phyloP scores from a whole-genome alignment of 2,888 invertebrate genomes.

The Cordilura impudica region DNA sequence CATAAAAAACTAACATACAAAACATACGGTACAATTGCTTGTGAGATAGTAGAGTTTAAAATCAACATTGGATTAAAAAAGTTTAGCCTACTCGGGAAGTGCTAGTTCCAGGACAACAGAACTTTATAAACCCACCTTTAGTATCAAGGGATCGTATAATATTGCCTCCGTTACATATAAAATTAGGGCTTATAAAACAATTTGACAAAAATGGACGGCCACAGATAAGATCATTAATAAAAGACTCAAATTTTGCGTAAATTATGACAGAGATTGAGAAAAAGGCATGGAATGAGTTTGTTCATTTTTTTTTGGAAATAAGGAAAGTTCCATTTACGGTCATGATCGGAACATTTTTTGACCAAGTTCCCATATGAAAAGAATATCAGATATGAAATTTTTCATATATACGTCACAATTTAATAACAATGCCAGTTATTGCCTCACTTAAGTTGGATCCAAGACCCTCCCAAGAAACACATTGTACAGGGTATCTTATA shows the following conservation, averaged over 20 bases:
- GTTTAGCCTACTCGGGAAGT: neutral
- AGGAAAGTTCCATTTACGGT: no score
- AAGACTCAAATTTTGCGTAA: neutral
- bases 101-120: neutral
- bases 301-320: no score
- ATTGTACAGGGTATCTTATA: no score
- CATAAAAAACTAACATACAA: no score
- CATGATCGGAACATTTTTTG: no score
- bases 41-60: neutral
- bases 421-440: no score
- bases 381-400: no score
- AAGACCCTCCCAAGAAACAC: no score
- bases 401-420: no score
- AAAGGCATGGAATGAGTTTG: neutral
- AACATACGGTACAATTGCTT: no score
- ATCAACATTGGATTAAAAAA: neutral
- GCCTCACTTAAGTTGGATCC: no score
- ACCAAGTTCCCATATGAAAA: no score
- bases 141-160: neutral
- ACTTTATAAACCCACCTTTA: neutral
- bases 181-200: neutral
- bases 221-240: neutral
- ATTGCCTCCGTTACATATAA: neutral
- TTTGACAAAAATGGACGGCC: neutral
- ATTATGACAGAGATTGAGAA: neutral